phyloP scores from a whole-genome alignment of 2,888 invertebrate genomes.

The Mesodorylaimus sp. region DNA sequence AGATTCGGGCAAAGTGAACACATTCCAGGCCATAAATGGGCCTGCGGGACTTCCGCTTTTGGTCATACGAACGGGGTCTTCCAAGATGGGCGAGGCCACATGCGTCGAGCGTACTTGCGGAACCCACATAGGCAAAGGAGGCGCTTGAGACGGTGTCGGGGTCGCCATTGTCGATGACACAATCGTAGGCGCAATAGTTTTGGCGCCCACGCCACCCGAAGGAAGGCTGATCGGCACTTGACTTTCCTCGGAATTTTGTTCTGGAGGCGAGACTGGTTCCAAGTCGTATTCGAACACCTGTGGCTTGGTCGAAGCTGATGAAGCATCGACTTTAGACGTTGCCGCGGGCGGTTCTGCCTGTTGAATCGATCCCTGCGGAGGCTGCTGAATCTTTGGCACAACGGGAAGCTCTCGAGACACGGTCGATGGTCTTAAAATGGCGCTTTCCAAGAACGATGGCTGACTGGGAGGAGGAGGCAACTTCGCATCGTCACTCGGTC shows the following conservation, averaged over 20 bases:
- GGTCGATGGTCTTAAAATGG: no score
- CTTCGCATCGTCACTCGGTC: no score
- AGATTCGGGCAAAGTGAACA: not conserved
- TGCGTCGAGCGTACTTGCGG: not conserved
- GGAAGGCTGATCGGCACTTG: not conserved
- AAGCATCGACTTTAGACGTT: no score
- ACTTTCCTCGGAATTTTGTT: not conserved
- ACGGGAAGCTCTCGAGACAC: no score
- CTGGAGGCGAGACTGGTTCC: constrained; percentile 8
- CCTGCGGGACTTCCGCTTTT: not conserved
- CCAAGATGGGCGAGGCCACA: not conserved
- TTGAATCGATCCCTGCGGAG: no score
- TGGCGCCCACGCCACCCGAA: no score
- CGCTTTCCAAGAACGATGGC: no score
- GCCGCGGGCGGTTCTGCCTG: no score
- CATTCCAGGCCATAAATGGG: constrained; percentile 1
- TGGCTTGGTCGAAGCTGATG: not conserved
- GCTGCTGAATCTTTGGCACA: no score
- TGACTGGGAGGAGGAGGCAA: no score
- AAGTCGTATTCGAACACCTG: constrained; percentile 6
- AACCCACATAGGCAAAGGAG: not conserved
- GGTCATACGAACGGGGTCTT: not conserved
- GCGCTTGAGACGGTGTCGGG: not conserved
- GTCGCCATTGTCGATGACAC: not conserved
- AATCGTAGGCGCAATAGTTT: no score